phyloP scores from a whole-genome alignment of 2,888 invertebrate genomes.

The Podotricha telesiphe region DNA sequence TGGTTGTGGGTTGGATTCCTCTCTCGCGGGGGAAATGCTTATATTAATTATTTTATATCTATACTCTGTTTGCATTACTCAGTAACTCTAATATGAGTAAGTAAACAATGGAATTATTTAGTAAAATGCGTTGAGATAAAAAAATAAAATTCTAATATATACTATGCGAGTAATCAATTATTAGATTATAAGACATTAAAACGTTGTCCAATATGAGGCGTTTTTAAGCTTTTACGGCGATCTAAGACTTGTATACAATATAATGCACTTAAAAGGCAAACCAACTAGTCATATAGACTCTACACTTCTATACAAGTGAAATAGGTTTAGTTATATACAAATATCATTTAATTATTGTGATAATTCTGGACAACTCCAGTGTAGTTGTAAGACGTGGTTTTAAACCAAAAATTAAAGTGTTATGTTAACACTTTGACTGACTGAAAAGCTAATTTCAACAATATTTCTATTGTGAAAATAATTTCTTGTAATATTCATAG shows the following conservation, averaged over 20 bases:
- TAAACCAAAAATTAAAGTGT: conserved; percentile 53
- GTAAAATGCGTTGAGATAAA: no score
- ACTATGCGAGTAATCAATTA: not conserved
- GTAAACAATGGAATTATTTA: no score
- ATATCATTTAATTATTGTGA: conserved; percentile 54
- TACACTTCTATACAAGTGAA: conserved; percentile 31
- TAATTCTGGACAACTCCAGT: conserved; percentile 56
- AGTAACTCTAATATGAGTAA: no score
- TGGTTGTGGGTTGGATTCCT: no score
- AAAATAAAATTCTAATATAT: no score
- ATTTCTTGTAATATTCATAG: no score
- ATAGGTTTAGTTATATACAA: conserved; percentile 47
- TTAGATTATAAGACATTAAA: conserved; percentile 18
- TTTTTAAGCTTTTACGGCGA: conserved; percentile 25
- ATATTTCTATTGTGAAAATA: no score
- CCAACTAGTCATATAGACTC: conserved; percentile 55
- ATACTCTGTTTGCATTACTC: no score
- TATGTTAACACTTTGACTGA: not conserved
- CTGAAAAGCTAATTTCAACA: not conserved
- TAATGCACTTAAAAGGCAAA: conserved; percentile 37
- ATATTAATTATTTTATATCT: no score
- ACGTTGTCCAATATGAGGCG: not conserved
- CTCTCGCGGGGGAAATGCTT: no score
- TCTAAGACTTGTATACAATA: not conserved
- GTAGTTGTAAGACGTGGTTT: conserved; percentile 60